Percentiles rank a stretch among this genome's conserved stretches.
Evolutionary conservation across 1,140 invertebrate species (phyloP).

Genomic region (Pemphigus obesinymphae): DNA sequence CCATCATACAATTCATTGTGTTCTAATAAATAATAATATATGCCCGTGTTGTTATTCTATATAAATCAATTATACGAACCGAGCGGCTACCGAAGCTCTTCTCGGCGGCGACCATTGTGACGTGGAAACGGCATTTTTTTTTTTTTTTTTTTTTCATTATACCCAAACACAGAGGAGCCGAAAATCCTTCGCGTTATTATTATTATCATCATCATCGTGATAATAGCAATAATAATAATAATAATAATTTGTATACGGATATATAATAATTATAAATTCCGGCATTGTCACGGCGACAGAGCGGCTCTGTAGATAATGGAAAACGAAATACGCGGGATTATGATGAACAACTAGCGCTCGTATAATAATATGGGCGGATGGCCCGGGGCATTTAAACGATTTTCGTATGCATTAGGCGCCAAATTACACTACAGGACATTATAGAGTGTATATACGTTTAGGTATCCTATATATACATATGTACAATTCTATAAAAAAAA

Average conservation of each 20-base stretch:
- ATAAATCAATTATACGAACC: background rate
- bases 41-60: background rate
- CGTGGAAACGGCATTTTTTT: background rate
- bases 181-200: background rate
- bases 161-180: background rate
- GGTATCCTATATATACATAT: too few relatives aligned
- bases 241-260: background rate
- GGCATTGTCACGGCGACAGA: background rate
- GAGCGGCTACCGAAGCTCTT: background rate
- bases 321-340: background rate
- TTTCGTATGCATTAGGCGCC: background rate
- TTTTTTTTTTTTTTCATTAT: too few relatives aligned
- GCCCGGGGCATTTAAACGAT: background rate
- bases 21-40: too few relatives aligned
- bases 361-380: background rate
- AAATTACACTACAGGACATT: background rate
- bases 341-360: background rate
- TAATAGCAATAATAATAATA: background rate
- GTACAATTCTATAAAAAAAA: too few relatives aligned
- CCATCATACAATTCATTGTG: too few relatives aligned
- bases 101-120: background rate
- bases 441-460: background rate
- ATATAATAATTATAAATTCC: conserved; percentile 24
- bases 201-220: background rate
- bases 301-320: background rate